These are phyloP conservation scores for Lycaon pictus DNA, from an alignment of 2,113 vertebrate genomes.

Conservation along the genomic window DNA sequence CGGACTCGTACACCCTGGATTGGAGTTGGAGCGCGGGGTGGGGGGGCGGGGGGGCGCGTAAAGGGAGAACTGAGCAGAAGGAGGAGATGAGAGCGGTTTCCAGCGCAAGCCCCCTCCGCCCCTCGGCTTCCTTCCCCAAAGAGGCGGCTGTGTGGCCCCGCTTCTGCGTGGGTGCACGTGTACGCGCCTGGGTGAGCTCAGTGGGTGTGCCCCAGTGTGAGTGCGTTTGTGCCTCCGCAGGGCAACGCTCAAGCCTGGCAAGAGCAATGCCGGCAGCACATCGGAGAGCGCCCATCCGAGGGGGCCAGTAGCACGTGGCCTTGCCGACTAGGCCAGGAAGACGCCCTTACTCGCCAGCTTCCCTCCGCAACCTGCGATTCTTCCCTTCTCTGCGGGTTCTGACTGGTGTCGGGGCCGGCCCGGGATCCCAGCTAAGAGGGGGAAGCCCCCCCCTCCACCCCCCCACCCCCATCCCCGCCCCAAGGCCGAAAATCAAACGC, in stretches of 20 bases:
- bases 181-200: neutral
- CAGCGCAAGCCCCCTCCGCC: neutral
- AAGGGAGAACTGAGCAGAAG: neutral
- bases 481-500: neutral
- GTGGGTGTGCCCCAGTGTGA: neutral
- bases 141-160: neutral
- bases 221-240: neutral
- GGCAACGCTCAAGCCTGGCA: neutral
- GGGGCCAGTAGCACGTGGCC: neutral
- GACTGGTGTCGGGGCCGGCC: neutral
- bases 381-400: neutral
- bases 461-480: no score
- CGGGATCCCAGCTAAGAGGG: accelerated
- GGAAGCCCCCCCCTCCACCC: neutral
- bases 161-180: neutral
- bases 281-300: neutral
- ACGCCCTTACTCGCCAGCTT: neutral
- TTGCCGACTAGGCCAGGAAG: neutral
- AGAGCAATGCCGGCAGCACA: neutral
- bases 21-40: neutral
- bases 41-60: neutral
- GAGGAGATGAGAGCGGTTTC: neutral
- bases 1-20: neutral
- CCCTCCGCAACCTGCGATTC: neutral
- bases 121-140: neutral